Evolutionary conservation across 2,888 invertebrate species (phyloP), one percentile per base, ranked within the genome.

Genomic region (Clistopyga incitator): DNA sequence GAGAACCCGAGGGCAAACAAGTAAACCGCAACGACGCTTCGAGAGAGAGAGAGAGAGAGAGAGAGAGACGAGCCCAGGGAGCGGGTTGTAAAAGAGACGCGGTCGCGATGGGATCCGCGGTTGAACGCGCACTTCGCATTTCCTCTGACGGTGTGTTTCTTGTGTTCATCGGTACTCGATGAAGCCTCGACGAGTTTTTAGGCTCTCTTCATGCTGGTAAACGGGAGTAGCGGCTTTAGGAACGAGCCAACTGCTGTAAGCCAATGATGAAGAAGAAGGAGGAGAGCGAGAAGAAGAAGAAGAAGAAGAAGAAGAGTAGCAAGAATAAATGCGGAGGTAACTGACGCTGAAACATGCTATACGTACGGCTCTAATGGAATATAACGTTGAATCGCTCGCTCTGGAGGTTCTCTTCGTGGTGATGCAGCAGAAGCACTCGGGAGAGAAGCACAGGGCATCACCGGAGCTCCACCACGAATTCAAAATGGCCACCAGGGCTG

Each of bases 401-500:
- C 20, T 34, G 29, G 47, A 2, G 47, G 34, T 34, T 34, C 52
- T 64, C 64, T 61, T 71, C 20, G 52, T 50, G 71, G 25, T 42
- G 23, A 52, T 65, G 64, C 38, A 78, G 78, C 61, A 29, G 56
- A 47, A 68, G 67, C 42, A 59, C 56, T 64, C 61, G 50, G 74
- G 54, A 64, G 75, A 81, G 78, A 45, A 38, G 18, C 61, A 34
- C 34, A 2, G 42, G 56, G 45, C 64, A 76, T 50, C 42, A 71
- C 56, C 81, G 20, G 38, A 52, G 78, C 47, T 72, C 70, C 56
- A 64, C 70, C 84, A 76, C 74, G 76, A 83, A 83, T 84, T 86
- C 86, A 86, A 86, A 84, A 86, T 86, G 86, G 86, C 86, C 84
- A 80, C 84, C 85, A 72, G 81, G 68, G 67, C 81, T 75, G 81